phyloP scores from a whole-genome alignment of 2,113 vertebrate species.

The Rhabdomys dilectus region DNA sequence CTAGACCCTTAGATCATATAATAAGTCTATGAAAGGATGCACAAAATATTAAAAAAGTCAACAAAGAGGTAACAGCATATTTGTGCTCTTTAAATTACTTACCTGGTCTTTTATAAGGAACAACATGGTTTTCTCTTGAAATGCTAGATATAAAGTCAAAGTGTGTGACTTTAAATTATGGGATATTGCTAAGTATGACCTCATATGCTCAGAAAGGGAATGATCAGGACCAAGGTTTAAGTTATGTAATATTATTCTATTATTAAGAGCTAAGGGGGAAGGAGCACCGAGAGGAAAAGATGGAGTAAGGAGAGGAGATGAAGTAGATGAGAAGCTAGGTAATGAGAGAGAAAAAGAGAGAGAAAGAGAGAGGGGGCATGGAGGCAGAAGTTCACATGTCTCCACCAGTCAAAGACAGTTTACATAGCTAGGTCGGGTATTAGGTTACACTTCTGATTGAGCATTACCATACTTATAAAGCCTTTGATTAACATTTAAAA shows the following conservation, averaged over 20 bases:
- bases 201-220: slow-evolving; percentile 29
- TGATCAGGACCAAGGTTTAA: slow-evolving; percentile 12
- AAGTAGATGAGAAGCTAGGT: too few species aligned
- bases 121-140: slow-evolving; percentile 37
- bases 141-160: slow-evolving; percentile 37
- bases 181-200: neutral
- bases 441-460: too few species aligned
- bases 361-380: too few species aligned
- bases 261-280: too few species aligned
- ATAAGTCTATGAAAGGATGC: neutral
- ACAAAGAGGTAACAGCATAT: neutral
- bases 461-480: too few species aligned
- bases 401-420: too few species aligned
- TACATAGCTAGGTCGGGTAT: too few species aligned
- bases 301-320: too few species aligned
- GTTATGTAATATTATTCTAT: slow-evolving; percentile 42
- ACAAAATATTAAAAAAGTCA: slow-evolving; percentile 43
- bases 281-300: too few species aligned
- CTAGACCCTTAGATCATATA: neutral
- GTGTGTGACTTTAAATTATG: slow-evolving; percentile 17
- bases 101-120: slow-evolving; percentile 26
- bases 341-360: too few species aligned
- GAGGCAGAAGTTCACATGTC: too few species aligned
- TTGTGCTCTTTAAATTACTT: slow-evolving; percentile 7
- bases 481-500: too few species aligned